Base-by-base conservation (phyloP, 2,888 invertebrate species). In the Hyles lineata region DNA sequence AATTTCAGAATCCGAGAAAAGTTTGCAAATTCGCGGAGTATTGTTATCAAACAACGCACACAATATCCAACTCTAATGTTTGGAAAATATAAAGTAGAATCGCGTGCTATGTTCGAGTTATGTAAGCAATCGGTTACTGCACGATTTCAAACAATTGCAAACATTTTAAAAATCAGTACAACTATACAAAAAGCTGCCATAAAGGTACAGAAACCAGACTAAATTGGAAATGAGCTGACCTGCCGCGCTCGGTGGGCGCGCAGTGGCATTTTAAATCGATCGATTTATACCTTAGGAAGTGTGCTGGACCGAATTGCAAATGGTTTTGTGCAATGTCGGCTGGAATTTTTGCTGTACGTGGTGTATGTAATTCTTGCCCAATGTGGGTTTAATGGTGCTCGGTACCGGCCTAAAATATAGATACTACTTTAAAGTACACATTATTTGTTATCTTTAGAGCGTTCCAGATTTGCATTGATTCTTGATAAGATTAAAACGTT, bases 131-230 rank as follows among this genome's bases (percentile, higher is more conserved):
- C 71, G 43, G 58, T 58, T 23, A 63, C 72, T 71, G 50, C 60
- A 71, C 63, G 62, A 72, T 55, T 71, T 61, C 71, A 52, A 50
- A 71, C 61, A 71, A 63, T 71, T 71, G 71, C 71, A 61, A 29
- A 61, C 29, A 61, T 61, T 71, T 71, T 61, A 62, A 61, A 61
- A 50, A 52, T 52, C 32, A 32, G 32, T 59, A 21, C 4, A 52
- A 52, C 55, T 3, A 17, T 55, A 32, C 8, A 62, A 62, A 17
- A n/a, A 29, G 6, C 29, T 8, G 21, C 8, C 62, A 7, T 35
- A 32, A 62, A 21, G 43, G n/a, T 11, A 43, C 43, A 11, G 11
- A 8, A 43, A 43, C 63, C 32, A 21, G 11, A 21, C 4, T 21
- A 23, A 67, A 67, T 67, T 35, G 17, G 32, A 67, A 67, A 67